These are phyloP conservation scores for Chaenodraco wilsoni DNA, from an alignment of 2,797 vertebrate species.

Conservation along the genomic window DNA sequence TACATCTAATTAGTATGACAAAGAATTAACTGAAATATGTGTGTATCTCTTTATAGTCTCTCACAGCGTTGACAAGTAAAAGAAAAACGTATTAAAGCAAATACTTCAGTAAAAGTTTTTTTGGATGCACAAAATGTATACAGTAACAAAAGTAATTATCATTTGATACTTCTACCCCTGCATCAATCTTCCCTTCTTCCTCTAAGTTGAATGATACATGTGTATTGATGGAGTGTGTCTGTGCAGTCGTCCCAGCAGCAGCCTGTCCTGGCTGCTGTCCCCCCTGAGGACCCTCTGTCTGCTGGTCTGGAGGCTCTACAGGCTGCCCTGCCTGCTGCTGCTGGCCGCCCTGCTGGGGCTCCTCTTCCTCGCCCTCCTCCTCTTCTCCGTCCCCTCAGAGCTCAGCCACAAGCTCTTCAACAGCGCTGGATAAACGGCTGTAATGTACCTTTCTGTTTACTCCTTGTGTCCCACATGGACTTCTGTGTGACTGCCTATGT, in stretches of 20 bases:
- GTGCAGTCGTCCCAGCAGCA: conserved; percentile 75
- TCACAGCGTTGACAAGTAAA: no score
- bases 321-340: conserved; percentile 59
- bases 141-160: no score
- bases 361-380: conserved; percentile 73
- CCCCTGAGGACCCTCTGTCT: conserved; percentile 68
- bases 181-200: not conserved
- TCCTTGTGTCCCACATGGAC: not conserved
- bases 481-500: not conserved
- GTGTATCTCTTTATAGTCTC: no score
- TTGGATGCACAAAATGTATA: not conserved
- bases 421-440: conserved; percentile 46
- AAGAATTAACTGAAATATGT: no score
- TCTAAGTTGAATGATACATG: not conserved
- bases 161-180: not conserved
- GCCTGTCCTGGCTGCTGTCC: conserved; percentile 79
- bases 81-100: not conserved
- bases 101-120: not conserved
- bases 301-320: conserved; percentile 78
- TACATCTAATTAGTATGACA: no score
- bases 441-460: not conserved
- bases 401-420: conserved; percentile 78
- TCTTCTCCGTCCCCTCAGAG: conserved; percentile 78
- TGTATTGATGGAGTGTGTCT: conserved; percentile 34
- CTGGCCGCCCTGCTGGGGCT: conserved; percentile 53